Conservation (phyloP, 2,888 invertebrate genomes). For the Neocrepidodera transversa region DNA sequence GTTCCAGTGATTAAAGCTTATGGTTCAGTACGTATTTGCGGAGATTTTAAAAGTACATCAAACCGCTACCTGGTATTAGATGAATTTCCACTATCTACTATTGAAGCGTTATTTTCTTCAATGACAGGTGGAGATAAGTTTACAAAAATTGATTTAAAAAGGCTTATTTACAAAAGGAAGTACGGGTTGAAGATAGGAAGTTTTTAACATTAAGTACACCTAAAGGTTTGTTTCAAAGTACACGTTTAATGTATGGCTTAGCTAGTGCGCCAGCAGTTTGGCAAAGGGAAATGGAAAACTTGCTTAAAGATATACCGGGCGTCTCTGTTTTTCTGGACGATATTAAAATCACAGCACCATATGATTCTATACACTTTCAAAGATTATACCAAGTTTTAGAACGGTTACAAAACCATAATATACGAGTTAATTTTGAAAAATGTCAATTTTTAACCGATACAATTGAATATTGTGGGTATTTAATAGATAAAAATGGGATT, state of each 20-base stretch:
- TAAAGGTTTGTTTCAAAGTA: slow-evolving; percentile 50
- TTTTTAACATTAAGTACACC: slow-evolving; percentile 52
- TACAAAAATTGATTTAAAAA: slow-evolving; percentile 45
- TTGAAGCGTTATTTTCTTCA: slow-evolving; percentile 33
- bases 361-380: slow-evolving; percentile 38
- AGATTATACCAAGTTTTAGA: slow-evolving; percentile 26
- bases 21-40: slow-evolving; percentile 27
- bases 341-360: slow-evolving; percentile 46
- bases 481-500: slow-evolving; percentile 28
- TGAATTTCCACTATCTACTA: slow-evolving; percentile 30
- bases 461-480: slow-evolving; percentile 49
- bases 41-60: slow-evolving; percentile 30
- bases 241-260: slow-evolving; percentile 50
- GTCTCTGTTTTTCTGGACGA: slow-evolving; percentile 51
- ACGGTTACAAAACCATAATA: slow-evolving; percentile 41
- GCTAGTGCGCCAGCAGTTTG: slow-evolving; percentile 38
- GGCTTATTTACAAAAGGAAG: slow-evolving; percentile 53
- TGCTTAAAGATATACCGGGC: slow-evolving; percentile 42
- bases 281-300: slow-evolving; percentile 44
- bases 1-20: slow-evolving; percentile 24
- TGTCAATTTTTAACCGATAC: too few relatives aligned
- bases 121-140: slow-evolving; percentile 43
- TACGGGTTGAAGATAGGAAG: slow-evolving; percentile 48
- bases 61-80: slow-evolving; percentile 25
- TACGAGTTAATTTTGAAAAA: slow-evolving; percentile 47